Base-by-base conservation (phyloP, 2,113 vertebrate species). In the Tamias sibiricus region DNA sequence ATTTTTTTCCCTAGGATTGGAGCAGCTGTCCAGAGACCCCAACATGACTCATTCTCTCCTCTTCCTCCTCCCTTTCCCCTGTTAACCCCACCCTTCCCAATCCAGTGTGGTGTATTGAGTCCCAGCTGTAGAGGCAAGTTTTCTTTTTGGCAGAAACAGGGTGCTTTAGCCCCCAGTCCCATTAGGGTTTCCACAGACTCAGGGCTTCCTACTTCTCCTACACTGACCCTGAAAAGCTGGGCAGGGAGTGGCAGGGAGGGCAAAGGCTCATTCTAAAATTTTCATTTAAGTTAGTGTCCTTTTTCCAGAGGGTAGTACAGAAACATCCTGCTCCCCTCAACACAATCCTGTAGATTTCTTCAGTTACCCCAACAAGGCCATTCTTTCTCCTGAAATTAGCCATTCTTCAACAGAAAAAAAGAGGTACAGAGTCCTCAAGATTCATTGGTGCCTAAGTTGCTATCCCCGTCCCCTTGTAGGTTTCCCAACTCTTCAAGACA, bases 41-140 rank as follows among this genome's bases (percentile, higher is more conserved):
- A 90, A 59, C 28, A 62, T 98, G 95, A 95, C 88, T 97, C 94
- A 96, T 93, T 91, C 69, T 84, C 68, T 94, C 74, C 90, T 94
- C 68, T 84, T 97, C 64, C 89, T 49, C 59, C 80, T 92, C 37
- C 84, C 47, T 86, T 76, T 54, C 40, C 71, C 30, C 28, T 64
- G 17, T 84, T 95, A 96, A 84, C 66, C 57, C 90, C 49, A 28
- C 30, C 71, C 87, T 95, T 87, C 68, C 86, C 52, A 79, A 40
- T 81, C 64, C 74, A 17, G 22, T 79, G 49, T 16, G 52, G 24
- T 86, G 59, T 59, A 35, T 64, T 76, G 80, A 85, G 49, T 81
- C 47, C 76, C 49, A 75, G 49, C 88, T 76, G 44, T 79, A 86
- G 49, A 49, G 14, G 7, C 49, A 66, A 68, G 8, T 24, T 96